phyloP scores from a whole-genome alignment of 2,888 invertebrate genomes.

The Zaprionus lineosus region DNA sequence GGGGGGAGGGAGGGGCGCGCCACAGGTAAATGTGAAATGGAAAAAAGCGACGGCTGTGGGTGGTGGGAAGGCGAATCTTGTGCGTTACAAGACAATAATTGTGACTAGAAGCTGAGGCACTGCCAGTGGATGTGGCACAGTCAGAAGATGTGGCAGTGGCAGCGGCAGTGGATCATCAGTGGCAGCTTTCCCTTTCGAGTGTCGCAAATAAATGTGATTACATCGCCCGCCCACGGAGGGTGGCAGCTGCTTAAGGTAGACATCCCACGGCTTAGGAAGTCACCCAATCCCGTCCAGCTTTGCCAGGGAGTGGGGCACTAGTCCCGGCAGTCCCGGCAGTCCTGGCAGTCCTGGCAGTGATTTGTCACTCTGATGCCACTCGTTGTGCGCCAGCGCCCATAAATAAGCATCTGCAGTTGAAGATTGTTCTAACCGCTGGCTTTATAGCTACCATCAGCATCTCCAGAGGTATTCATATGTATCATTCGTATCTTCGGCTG shows the following conservation, averaged over 20 bases:
- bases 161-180: constrained; percentile 3
- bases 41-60: neutral
- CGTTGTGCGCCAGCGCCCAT: constrained; percentile 43
- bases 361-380: constrained; percentile 64
- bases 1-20: neutral
- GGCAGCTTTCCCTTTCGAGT: constrained; percentile 43
- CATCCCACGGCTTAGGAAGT: constrained; percentile 9
- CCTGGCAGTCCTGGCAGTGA: constrained; percentile 51
- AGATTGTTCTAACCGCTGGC: constrained; percentile 20
- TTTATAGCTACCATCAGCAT: no score
- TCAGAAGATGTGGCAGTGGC: no score
- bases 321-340: neutral
- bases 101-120: constrained; percentile 32
- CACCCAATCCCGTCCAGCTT: neutral
- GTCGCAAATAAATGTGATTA: constrained; percentile 75
- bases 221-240: constrained; percentile 40
- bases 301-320: no score
- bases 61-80: constrained; percentile 39
- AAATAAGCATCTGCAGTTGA: constrained; percentile 61
- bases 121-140: neutral
- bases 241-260: constrained; percentile 11
- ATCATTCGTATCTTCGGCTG: no score
- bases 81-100: constrained; percentile 71
- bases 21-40: neutral
- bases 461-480: no score